A percentile compares a stretch with the other conserved stretches of the same genome.
phyloP scores from a whole-genome alignment of 2,888 invertebrate species.

The Megaustenia siamemsis region DNA sequence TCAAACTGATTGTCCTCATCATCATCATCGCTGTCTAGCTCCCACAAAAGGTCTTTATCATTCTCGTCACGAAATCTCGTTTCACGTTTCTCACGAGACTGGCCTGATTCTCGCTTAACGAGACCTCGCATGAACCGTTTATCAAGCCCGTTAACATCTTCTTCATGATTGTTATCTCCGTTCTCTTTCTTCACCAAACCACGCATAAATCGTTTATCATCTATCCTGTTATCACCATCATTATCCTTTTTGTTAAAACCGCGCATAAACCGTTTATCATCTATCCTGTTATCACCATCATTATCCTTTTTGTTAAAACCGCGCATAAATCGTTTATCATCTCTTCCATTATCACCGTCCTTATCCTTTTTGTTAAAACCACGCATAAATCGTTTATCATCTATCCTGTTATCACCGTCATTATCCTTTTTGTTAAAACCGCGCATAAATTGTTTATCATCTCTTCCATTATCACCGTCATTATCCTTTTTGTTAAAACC shows the following conservation, averaged over 20 bases:
- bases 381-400: conserved; percentile 28
- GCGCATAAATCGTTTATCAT: not conserved
- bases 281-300: not conserved
- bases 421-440: not conserved
- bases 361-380: not conserved
- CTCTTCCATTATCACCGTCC: not conserved
- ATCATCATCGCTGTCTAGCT: not conserved
- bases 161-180: not conserved
- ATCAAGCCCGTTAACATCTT: conserved; percentile 1
- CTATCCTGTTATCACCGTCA: not conserved
- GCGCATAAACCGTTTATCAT: conserved; percentile 16
- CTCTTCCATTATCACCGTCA: not conserved
- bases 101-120: not conserved
- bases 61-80: not conserved
- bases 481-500: not conserved
- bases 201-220: conserved; percentile 10
- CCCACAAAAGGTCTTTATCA: not conserved
- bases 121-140: conserved; percentile 35
- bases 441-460: too few relatives aligned
- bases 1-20: not conserved
- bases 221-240: not conserved
- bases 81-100: not conserved
- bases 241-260: not conserved
- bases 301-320: not conserved
- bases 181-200: not conserved